Percentiles rank a stretch among this genome's conserved stretches.
These are phyloP conservation scores for Rhodeus uyekii DNA, from an alignment of 2,797 vertebrate genomes.

Conservation along the genomic window DNA sequence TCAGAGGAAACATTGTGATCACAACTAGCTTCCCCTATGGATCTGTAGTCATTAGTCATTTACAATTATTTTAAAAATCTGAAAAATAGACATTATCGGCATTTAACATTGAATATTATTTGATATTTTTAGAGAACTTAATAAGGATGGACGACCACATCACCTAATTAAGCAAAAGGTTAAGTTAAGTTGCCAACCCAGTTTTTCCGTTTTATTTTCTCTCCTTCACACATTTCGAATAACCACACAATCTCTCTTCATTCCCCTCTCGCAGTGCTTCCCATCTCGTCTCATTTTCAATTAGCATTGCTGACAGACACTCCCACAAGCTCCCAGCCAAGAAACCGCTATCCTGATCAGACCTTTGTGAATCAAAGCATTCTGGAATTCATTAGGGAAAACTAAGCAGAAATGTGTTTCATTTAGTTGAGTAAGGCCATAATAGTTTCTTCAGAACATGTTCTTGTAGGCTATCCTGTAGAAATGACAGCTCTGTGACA, in stretches of 20 bases:
- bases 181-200: background rate
- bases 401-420: background rate
- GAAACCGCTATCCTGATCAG: background rate
- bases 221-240: background rate
- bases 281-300: background rate
- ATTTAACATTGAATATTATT: background rate
- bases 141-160: background rate
- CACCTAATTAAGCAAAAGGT: background rate
- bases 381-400: background rate
- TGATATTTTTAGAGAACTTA: background rate
- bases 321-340: background rate
- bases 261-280: background rate
- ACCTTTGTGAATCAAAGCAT: background rate
- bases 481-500: conserved; percentile 6
- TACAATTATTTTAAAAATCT: background rate
- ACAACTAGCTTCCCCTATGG: background rate
- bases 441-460: background rate
- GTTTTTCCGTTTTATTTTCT: background rate
- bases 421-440: background rate
- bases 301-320: conserved; percentile 24
- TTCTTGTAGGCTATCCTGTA: background rate
- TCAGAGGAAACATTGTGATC: background rate
- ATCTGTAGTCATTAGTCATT: background rate
- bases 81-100: background rate
- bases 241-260: background rate